Evolutionary conservation across 2,888 invertebrate species (phyloP).

Genomic region (Loripinus fragilis): DNA sequence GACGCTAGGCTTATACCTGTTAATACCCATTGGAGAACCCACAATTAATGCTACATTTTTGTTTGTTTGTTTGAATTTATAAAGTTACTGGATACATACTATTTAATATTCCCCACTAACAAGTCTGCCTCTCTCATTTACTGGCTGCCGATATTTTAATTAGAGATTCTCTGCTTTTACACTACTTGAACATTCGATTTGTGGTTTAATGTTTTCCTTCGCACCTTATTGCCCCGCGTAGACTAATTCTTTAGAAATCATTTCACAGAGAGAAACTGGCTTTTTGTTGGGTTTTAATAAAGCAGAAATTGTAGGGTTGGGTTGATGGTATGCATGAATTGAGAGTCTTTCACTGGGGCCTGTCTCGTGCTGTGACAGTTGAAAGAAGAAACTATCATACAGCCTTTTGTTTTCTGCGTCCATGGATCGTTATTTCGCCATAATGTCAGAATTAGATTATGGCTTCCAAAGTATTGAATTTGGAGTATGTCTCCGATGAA

Average conservation of each 20-base stretch:
- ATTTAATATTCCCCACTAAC: too few species aligned
- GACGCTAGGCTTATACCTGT: too few species aligned
- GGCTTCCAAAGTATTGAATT: conserved; percentile 7
- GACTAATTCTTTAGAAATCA: conserved; percentile 12
- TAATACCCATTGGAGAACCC: too few species aligned
- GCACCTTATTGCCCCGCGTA: conserved; percentile 3
- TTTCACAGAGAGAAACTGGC: neutral
- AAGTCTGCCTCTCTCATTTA: too few species aligned
- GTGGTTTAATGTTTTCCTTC: conserved; percentile 16
- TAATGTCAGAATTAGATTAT: conserved; percentile 11
- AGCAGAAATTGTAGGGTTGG: conserved; percentile 20
- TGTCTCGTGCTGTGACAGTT: conserved; percentile 12
- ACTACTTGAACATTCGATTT: conserved; percentile 9
- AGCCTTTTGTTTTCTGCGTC: conserved; percentile 7
- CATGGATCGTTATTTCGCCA: conserved; percentile 4
- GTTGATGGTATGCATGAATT: conserved; percentile 11
- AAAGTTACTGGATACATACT: too few species aligned
- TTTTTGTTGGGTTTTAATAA: conserved; percentile 18
- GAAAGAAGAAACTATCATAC: conserved; percentile 3
- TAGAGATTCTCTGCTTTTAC: conserved; percentile 1
- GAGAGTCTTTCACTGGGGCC: neutral
- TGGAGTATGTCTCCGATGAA: conserved; percentile 5
- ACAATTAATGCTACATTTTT: too few species aligned
- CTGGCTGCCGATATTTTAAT: neutral
- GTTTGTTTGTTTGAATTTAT: too few species aligned